Evolutionary conservation across 2,888 invertebrate genomes (phyloP).

Genomic region (Loripinus fragilis): DNA sequence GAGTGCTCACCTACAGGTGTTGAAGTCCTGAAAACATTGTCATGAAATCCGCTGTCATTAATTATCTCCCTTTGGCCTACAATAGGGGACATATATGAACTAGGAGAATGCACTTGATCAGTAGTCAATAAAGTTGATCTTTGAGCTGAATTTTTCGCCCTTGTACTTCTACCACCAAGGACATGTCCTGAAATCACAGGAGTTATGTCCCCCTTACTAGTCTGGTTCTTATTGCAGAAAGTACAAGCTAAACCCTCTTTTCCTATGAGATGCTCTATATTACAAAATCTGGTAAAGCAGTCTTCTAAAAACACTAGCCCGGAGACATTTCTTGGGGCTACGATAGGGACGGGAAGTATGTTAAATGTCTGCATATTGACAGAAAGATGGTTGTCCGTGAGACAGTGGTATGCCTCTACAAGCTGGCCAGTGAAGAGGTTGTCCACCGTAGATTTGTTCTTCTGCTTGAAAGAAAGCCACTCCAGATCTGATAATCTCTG

Average conservation of each 20-base stretch:
- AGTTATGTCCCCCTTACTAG: conserved; percentile 15
- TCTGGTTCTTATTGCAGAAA: conserved; percentile 43
- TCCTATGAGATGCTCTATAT: conserved; percentile 76
- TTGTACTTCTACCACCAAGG: neutral
- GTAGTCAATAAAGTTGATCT: conserved; percentile 31
- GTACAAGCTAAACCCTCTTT: conserved; percentile 71
- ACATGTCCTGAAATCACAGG: conserved; percentile 8
- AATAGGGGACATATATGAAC: conserved; percentile 73
- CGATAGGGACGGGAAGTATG: conserved; percentile 80
- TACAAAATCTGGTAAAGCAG: conserved; percentile 80
- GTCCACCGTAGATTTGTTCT: conserved; percentile 78
- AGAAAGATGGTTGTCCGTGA: conserved; percentile 76
- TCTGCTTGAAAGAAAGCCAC: conserved; percentile 81
- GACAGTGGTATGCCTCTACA: conserved; percentile 79
- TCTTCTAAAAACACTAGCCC: conserved; percentile 77
- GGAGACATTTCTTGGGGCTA: conserved; percentile 69
- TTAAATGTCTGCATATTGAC: conserved; percentile 80
- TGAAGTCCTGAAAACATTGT: conserved; percentile 77
- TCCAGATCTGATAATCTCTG: conserved; percentile 81
- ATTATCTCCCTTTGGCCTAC: conserved; percentile 57
- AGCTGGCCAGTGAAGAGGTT: conserved; percentile 81
- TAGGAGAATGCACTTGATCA: conserved; percentile 54
- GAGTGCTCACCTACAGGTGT: conserved; percentile 74
- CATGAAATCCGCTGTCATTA: conserved; percentile 78
- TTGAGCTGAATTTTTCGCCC: conserved; percentile 10